phyloP scores from a whole-genome alignment of 2,113 vertebrate species.

The Casuarius casuarius region DNA sequence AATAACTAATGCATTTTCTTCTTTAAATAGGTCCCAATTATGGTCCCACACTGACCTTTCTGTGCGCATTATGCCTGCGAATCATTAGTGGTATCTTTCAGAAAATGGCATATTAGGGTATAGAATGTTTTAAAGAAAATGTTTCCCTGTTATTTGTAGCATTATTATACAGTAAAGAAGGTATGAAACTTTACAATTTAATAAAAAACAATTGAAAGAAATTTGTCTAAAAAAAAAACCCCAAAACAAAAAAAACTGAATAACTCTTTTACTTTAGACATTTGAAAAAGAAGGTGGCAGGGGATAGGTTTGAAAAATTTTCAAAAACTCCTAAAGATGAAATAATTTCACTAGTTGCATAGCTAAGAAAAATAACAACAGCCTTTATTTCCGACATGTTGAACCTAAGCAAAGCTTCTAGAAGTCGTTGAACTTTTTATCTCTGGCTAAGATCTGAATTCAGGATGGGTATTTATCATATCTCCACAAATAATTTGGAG shows the following conservation, averaged over 20 bases:
- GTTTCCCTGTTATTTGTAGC: neutral
- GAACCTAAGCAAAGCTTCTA: neutral
- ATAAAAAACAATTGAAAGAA: neutral
- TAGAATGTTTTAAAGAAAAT: neutral
- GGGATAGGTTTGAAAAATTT: neutral
- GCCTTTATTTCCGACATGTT: neutral
- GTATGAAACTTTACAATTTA: neutral
- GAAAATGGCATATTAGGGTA: neutral
- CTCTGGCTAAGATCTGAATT: neutral
- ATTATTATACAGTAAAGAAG: neutral
- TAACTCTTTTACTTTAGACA: neutral
- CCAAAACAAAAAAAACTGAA: accelerated
- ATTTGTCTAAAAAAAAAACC: accelerated
- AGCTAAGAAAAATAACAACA: neutral
- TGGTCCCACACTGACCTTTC: neutral
- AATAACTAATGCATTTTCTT: neutral
- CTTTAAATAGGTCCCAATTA: neutral
- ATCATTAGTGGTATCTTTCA: neutral
- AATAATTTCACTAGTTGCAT: neutral
- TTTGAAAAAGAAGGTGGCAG: neutral
- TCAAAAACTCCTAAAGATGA: neutral
- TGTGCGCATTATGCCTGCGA: neutral
- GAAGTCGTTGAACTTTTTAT: neutral
- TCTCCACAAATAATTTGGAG: neutral
- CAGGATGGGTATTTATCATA: neutral